These are phyloP conservation scores for Salvelinus fontinalis DNA, from an alignment of 2,113 vertebrate species.

Conservation along the genomic window DNA sequence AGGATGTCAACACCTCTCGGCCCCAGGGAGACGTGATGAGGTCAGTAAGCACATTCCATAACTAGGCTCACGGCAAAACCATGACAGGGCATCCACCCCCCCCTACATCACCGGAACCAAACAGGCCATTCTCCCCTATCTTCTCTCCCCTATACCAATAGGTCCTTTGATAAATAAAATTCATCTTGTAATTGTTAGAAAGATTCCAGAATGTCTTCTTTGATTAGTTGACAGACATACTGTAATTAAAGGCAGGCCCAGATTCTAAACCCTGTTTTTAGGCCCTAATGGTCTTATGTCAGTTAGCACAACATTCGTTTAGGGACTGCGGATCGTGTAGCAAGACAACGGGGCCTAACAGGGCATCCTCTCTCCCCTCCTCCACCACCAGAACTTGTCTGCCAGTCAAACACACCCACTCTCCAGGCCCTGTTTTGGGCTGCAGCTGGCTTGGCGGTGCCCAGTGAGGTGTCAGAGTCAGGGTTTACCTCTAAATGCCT, in stretches of 20 bases:
- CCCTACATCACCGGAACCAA: constrained; percentile 3
- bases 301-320: no score
- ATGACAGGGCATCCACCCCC: neutral
- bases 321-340: no score
- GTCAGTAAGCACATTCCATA: constrained; percentile 44
- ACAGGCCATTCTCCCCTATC: constrained; percentile 5
- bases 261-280: no score
- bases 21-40: constrained; percentile 50
- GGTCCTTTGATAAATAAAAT: no score
- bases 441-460: neutral
- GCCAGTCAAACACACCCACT: constrained; percentile 10
- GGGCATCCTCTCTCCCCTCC: neutral
- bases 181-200: no score
- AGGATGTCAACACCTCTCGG: constrained; percentile 47
- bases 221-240: no score
- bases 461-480: constrained; percentile 17
- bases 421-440: constrained; percentile 26
- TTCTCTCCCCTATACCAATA: neutral
- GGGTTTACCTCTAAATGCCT: constrained; percentile 16
- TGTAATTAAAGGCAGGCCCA: no score
- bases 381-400: neutral
- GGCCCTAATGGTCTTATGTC: no score
- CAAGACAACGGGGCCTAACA: neutral
- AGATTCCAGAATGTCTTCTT: no score
- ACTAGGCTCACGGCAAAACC: constrained; percentile 15